phyloP scores from a whole-genome alignment of 2,113 vertebrate species.

The Oryzias celebensis region DNA sequence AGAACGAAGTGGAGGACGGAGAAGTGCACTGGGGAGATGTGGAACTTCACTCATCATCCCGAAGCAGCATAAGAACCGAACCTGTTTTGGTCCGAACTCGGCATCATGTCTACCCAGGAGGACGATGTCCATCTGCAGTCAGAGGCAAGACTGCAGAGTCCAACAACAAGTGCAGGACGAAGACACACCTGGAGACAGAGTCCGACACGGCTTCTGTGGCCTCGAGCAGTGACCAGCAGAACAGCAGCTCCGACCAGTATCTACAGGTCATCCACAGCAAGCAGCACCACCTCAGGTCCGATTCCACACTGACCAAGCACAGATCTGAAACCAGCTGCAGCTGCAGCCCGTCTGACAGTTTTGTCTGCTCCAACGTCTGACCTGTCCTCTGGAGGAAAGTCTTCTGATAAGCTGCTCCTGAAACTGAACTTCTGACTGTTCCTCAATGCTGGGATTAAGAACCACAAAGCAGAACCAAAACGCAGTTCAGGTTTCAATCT shows the following conservation, averaged over 20 bases:
- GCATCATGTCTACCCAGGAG: conserved; percentile 39
- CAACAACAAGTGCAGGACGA: conserved; percentile 75
- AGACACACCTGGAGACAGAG: conserved; percentile 81
- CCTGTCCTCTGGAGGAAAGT: background rate
- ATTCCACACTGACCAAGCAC: conserved; percentile 65
- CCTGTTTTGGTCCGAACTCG: conserved; percentile 40
- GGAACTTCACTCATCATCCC: conserved; percentile 56
- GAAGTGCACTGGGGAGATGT: conserved; percentile 61
- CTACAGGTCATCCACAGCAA: conserved; percentile 86
- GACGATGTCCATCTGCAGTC: conserved; percentile 28
- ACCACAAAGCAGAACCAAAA: no score
- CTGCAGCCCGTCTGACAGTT: conserved; percentile 70
- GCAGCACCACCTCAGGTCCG: conserved; percentile 77
- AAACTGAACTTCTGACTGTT: background rate
- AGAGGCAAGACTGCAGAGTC: conserved; percentile 61
- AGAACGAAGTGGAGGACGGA: conserved; percentile 64
- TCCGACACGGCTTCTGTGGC: conserved; percentile 85
- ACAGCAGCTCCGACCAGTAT: conserved; percentile 86
- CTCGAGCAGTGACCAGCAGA: conserved; percentile 92
- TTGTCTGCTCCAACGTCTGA: conserved; percentile 88
- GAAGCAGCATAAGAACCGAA: conserved; percentile 67
- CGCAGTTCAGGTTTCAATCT: no score
- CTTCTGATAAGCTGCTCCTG: background rate
- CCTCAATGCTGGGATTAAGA: no score
- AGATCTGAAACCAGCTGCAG: conserved; percentile 70